Base-by-base conservation (phyloP, 1,140 invertebrate genomes). In the Grapholita molesta region DNA sequence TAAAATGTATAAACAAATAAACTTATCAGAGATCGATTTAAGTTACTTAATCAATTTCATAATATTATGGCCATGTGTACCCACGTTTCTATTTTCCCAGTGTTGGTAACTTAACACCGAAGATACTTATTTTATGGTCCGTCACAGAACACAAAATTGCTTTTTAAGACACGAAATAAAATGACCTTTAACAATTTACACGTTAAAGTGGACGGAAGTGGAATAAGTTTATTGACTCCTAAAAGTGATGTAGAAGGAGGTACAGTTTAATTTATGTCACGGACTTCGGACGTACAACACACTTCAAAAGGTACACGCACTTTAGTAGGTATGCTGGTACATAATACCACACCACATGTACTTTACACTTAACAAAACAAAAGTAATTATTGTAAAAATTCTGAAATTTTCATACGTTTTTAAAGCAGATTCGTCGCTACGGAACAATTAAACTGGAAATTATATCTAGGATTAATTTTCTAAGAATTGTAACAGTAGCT, bases 151-250 rank as follows among this genome's bases (percentile, higher is more conserved):
- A 89, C 77, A 84, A 79, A 70, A 85, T 84, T 85, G 87, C 87
- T 89, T 82, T 89, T 88, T 87, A 86, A 77, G 75, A 75, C 69
- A 71, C 76, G 83, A 84, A 85, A 86, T 83, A 83, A 84, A 88
- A 80, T 85, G 76, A 82, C 75, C 81, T 82, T 72, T 79, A 79
- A 82, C 80, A 84, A 88, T 89, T 89, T 82, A 88, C 87, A 87
- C 81, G 76, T 86, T 72, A 67, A 71, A 79, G 78, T 81, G 80
- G 78, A 77, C 82, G 84, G 82, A 88, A 84, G 81, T 85, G 69
- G 75, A 77, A 80, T 78, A 78, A 75, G 78, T 86, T 86, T 85
- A 83, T 83, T 74, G 81, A 69, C 73, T 73, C 73, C 75, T 78
- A 73, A 77, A 76, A 76, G 67, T 68, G 69, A 61, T 61, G 55